These are phyloP conservation scores for Thunnus albacares DNA, from an alignment of 2,797 vertebrate genomes.

Conservation along the genomic window DNA sequence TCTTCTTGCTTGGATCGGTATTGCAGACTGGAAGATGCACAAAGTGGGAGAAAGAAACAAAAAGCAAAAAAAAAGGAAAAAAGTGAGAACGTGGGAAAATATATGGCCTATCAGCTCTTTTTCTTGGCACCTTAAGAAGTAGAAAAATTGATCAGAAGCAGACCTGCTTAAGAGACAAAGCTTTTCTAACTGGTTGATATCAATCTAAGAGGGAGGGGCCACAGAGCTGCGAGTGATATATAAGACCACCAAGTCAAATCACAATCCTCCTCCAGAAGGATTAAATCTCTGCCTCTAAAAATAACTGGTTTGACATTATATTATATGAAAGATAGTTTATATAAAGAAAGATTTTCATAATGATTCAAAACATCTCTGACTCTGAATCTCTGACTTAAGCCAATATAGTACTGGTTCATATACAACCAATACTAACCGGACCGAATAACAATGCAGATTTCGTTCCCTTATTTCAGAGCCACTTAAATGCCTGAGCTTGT, in stretches of 20 bases:
- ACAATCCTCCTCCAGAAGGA: not conserved
- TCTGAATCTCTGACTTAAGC: not conserved
- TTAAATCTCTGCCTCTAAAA: not conserved
- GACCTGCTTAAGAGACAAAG: not conserved
- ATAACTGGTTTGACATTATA: not conserved
- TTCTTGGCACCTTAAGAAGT: not conserved
- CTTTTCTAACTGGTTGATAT: not conserved
- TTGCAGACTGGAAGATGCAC: slow-evolving; percentile 63
- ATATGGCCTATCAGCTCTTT: not conserved
- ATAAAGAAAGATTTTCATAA: not conserved
- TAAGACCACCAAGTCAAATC: not conserved
- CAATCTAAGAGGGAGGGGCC: not conserved
- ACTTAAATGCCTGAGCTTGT: too few relatives aligned
- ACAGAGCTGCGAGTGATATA: not conserved
- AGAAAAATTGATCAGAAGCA: slow-evolving; percentile 25
- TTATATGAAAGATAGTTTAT: not conserved
- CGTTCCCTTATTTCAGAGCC: too few relatives aligned
- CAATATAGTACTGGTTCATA: too few relatives aligned
- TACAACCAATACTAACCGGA: too few relatives aligned
- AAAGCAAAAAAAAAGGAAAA: slow-evolving; percentile 6
- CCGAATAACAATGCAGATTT: too few relatives aligned
- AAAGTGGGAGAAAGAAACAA: slow-evolving; percentile 26
- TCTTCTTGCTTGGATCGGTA: slow-evolving; percentile 72
- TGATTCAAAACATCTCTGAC: not conserved
- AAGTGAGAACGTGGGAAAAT: slow-evolving; percentile 25